Percentiles rank a stretch among this genome's conserved stretches.
These are phyloP conservation scores for Microctonus brassicae DNA, from an alignment of 2,888 invertebrate species.

Conservation along the genomic window DNA sequence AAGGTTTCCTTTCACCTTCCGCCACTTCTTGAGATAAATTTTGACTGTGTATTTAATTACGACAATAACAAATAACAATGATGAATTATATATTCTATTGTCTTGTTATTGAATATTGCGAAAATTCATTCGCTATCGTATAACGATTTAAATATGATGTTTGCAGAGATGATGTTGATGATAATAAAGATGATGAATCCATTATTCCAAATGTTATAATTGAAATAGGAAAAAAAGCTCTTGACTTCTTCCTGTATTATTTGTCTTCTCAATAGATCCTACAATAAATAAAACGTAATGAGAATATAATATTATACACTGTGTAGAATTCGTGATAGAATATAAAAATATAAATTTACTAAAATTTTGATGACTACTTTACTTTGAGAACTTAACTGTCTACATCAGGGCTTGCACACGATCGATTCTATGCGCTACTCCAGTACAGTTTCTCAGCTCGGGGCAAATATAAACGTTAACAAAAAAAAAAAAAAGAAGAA, in stretches of 20 bases:
- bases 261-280: too few relatives aligned
- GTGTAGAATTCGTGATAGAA: too few relatives aligned
- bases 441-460: conserved; percentile 15
- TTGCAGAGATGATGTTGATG: neutral
- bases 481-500: neutral
- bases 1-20: neutral
- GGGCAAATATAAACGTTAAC: conserved; percentile 19
- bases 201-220: too few relatives aligned
- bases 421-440: conserved; percentile 24
- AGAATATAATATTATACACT: too few relatives aligned
- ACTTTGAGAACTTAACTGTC: conserved; percentile 4
- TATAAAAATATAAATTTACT: too few relatives aligned
- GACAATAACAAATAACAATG: neutral
- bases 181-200: too few relatives aligned
- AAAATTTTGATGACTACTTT: too few relatives aligned
- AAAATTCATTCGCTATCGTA: neutral
- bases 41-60: too few relatives aligned
- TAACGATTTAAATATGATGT: neutral
- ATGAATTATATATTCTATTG: too few relatives aligned
- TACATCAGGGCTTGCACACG: conserved; percentile 9
- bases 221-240: too few relatives aligned
- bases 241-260: too few relatives aligned
- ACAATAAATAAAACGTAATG: too few relatives aligned
- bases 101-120: neutral
- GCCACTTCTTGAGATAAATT: neutral